Evolutionary conservation across 2,113 vertebrate species (phyloP), one percentile per base, ranked within the genome.

Genomic region (Otolemur garnettii): DNA sequence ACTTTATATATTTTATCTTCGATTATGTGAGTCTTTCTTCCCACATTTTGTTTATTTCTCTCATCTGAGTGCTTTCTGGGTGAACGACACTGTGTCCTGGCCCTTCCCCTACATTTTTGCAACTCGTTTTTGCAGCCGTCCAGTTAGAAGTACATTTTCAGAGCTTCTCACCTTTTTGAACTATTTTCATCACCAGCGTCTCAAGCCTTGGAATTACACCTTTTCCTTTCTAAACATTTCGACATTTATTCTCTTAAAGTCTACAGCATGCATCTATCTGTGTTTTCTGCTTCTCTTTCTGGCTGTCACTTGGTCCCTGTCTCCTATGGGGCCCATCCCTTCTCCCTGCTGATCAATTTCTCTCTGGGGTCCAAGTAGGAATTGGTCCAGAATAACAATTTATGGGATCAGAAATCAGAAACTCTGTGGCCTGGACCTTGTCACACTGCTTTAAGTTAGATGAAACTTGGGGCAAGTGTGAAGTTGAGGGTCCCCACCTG

Each of bases 131-230:
- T 55, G 7, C 7, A 62, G 59, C 55, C 42, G 10, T 30, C 38
- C 62, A 69, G 38, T 62, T 80, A 89, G 66, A 87, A 72, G 71
- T 53, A 53, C n/a, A 38, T 87, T 87, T 95, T 87, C 57, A 74
- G 57, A 84, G 35, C 21, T 45, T 84, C 60, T 82, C 33, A 82
- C 42, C 24, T 85, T 92, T 33, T 84, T 84, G 28, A 95, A 18
- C 55, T 72, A 33, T 53, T 91, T 86, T 59, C 62, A 19, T 83
- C 55, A 66, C 82, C 42, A 50, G 75, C 35, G 1, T 75, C 66
- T 75, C 57, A 30, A 80, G 19, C 33, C 42, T 26, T 64, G 28
- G 24, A 68, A 71, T 24, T 17, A 57, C 1, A 71, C 35, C 68
- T 71, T 90, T 84, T 72, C 38, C 38, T 85, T 84, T 80, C 79